A percentile compares a stretch with the other conserved stretches of the same genome.
These are phyloP conservation scores for Vireo griseus DNA, from an alignment of 2,797 vertebrate genomes.

Conservation along the genomic window DNA sequence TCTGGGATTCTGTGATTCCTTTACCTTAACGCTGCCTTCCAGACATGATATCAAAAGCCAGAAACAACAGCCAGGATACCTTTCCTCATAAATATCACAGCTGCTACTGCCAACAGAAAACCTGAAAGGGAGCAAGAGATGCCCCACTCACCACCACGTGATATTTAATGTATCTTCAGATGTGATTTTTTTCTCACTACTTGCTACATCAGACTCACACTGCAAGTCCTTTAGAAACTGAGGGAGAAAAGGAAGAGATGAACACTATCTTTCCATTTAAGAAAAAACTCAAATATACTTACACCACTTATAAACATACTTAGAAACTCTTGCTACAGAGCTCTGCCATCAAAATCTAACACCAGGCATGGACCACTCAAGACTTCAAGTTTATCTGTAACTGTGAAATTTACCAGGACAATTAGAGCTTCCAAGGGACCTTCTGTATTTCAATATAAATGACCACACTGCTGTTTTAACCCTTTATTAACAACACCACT, in stretches of 20 bases:
- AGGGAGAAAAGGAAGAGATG: background rate
- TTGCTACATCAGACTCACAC: background rate
- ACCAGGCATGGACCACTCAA: rapidly evolving
- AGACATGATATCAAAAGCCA: background rate
- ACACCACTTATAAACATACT: background rate
- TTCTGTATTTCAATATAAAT: background rate
- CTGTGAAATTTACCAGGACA: background rate
- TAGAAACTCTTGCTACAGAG: background rate
- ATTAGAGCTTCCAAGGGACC: background rate
- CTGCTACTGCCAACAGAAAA: background rate
- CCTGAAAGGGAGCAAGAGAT: background rate
- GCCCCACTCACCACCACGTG: background rate
- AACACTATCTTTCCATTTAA: background rate
- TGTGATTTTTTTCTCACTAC: background rate
- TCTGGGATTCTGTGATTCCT: background rate
- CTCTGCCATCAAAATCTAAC: background rate
- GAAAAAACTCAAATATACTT: background rate
- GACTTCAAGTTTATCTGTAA: background rate
- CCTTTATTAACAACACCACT: background rate
- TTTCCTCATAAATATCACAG: background rate
- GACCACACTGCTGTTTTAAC: background rate
- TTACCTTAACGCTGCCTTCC: background rate
- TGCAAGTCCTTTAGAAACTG: background rate
- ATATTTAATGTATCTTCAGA: background rate
- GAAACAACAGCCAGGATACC: background rate